phyloP scores from a whole-genome alignment of 2,797 vertebrate genomes.

The Spondyliosoma cantharus region DNA sequence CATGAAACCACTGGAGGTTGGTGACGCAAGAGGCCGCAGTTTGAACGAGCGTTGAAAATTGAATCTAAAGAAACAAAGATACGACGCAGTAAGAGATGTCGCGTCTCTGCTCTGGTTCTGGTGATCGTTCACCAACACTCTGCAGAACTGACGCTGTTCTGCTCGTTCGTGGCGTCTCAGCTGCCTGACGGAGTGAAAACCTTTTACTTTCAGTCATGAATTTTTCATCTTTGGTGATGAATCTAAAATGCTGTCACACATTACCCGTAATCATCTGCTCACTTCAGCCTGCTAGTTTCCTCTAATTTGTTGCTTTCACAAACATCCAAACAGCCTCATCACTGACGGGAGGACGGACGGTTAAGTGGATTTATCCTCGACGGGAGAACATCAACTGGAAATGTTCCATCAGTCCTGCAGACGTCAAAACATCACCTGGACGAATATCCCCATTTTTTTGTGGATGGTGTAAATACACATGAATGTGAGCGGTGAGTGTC shows the following conservation, averaged over 20 bases:
- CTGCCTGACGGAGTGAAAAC: no score
- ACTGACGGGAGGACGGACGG: background rate
- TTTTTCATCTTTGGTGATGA: background rate
- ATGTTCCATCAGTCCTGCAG: background rate
- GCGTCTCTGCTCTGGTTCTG: no score
- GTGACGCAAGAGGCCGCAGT: no score
- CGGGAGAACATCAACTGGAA: background rate
- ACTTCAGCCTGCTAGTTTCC: background rate
- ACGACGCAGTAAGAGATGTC: no score
- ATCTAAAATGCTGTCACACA: background rate
- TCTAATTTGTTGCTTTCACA: background rate
- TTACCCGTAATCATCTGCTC: background rate
- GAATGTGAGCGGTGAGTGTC: background rate
- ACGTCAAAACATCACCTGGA: background rate
- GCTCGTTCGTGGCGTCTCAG: no score
- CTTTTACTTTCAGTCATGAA: no score
- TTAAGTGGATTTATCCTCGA: background rate
- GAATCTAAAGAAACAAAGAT: no score
- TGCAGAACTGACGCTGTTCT: background rate
- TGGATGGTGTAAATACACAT: background rate
- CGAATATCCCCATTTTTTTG: no score
- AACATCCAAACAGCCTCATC: background rate
- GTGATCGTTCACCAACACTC: no score
- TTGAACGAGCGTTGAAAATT: no score
- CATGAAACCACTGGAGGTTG: no score